phyloP scores from a whole-genome alignment of 1,140 invertebrate genomes.

The Eriocheir sinensis region DNA sequence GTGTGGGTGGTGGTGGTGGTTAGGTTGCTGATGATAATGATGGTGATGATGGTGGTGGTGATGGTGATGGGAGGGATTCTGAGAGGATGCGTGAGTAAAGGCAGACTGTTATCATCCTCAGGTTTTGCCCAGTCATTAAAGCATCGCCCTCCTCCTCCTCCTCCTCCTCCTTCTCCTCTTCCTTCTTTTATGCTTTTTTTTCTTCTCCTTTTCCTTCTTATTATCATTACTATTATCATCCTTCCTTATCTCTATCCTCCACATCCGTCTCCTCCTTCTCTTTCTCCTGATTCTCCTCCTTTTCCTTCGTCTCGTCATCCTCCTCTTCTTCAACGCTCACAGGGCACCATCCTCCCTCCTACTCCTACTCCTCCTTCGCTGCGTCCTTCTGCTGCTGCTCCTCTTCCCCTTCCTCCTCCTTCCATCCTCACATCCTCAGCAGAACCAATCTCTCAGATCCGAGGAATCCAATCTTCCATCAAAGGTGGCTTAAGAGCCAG shows the following conservation, averaged over 20 bases:
- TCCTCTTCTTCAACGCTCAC: too few species aligned
- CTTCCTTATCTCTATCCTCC: too few species aligned
- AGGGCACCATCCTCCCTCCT: too few species aligned
- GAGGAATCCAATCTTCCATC: conserved; percentile 23
- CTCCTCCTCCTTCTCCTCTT: background rate
- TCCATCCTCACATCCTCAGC: conserved; percentile 13
- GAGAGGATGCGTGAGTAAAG: background rate
- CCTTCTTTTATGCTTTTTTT: background rate
- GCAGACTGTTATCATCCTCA: background rate
- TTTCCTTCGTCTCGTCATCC: too few species aligned
- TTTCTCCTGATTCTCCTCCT: background rate
- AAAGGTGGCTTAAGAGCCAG: conserved; percentile 12
- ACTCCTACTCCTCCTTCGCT: background rate
- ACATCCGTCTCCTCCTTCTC: background rate
- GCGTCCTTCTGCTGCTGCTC: background rate
- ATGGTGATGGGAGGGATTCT: background rate
- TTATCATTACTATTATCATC: too few species aligned
- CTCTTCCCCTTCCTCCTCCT: too few species aligned
- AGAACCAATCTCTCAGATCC: conserved; percentile 23
- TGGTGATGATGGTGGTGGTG: background rate
- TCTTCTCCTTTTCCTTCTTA: too few species aligned
- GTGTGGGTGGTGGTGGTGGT: too few species aligned
- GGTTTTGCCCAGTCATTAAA: background rate
- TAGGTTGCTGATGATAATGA: too few species aligned
- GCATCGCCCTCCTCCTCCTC: background rate